Conservation (phyloP, 2,888 invertebrate genomes). For the Serripes groenlandicus region DNA sequence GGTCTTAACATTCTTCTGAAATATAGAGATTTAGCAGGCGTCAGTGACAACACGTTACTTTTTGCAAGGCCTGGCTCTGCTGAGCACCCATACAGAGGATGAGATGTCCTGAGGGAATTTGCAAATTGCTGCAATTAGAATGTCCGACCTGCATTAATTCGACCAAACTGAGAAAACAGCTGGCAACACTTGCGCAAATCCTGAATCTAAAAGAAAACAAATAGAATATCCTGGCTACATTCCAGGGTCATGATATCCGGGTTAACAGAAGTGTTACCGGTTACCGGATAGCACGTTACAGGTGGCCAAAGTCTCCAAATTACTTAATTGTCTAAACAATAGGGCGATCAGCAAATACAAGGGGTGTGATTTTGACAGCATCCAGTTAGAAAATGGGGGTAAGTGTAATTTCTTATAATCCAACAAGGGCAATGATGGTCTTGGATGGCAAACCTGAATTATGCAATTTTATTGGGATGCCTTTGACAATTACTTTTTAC, state of each 20-base stretch:
- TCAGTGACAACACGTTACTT: conserved; percentile 4
- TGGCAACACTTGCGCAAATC: conserved; percentile 61
- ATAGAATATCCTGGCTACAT: conserved; percentile 57
- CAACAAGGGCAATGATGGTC: too few species aligned
- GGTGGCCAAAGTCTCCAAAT: conserved; percentile 50
- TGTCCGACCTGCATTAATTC: conserved; percentile 43
- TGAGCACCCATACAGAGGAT: conserved; percentile 42
- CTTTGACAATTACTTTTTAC: too few species aligned
- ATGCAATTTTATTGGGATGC: too few species aligned
- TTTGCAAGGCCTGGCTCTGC: conserved; percentile 36
- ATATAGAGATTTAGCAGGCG: conserved; percentile 22
- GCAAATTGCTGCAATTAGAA: conserved; percentile 25
- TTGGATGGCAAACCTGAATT: too few species aligned
- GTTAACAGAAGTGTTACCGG: conserved; percentile 52
- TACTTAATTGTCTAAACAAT: conserved; percentile 39
- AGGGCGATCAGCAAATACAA: conserved; percentile 39
- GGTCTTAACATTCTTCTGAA: conserved; percentile 18
- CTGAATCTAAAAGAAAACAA: conserved; percentile 50
- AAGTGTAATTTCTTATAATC: conserved; percentile 10
- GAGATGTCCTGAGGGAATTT: conserved; percentile 41
- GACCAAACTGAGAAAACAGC: conserved; percentile 56
- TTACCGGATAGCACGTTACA: conserved; percentile 48
- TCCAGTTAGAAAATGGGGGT: conserved; percentile 31
- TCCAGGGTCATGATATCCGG: conserved; percentile 60
- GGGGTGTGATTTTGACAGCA: conserved; percentile 40